Percentiles rank a stretch among this genome's conserved stretches.
These are phyloP conservation scores for Drosophila cardini DNA, from an alignment of 1,140 invertebrate species.

Conservation along the genomic window DNA sequence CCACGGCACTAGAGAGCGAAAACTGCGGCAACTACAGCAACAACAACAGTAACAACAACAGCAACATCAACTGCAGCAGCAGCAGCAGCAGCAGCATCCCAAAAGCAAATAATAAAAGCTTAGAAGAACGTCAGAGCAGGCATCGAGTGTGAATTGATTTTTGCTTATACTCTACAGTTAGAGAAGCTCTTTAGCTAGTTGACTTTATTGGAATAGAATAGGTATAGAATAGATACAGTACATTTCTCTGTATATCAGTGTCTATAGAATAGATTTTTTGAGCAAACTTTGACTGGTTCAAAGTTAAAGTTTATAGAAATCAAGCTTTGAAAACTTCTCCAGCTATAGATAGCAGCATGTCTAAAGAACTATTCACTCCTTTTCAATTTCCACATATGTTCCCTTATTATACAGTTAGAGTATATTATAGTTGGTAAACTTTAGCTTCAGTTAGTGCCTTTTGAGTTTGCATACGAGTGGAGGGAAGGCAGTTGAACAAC, in stretches of 20 bases:
- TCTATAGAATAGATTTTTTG: no score
- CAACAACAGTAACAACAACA: background rate
- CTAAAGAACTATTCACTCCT: no score
- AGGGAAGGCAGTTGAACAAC: slow-evolving; percentile 45
- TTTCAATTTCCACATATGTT: no score
- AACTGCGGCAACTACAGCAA: slow-evolving; percentile 9
- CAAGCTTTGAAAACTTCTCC: no score
- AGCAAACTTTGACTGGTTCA: no score
- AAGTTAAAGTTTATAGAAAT: no score
- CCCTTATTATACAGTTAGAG: background rate
- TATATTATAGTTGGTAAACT: background rate
- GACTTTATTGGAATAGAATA: background rate
- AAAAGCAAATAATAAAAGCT: slow-evolving; percentile 78
- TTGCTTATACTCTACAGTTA: slow-evolving; percentile 22
- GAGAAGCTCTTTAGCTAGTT: background rate
- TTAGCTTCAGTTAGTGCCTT: background rate
- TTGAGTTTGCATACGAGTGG: slow-evolving; percentile 27
- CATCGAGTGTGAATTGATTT: slow-evolving; percentile 84
- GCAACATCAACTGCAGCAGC: slow-evolving; percentile 3
- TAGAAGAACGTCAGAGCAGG: slow-evolving; percentile 51
- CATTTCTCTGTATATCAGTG: no score
- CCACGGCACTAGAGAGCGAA: slow-evolving; percentile 62
- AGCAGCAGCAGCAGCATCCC: slow-evolving; percentile 33
- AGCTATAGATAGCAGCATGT: no score
- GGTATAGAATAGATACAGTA: no score